These are phyloP conservation scores for Arbacia lixula DNA, from an alignment of 53 echinoderm and acorn worm genomes.

Conservation along the genomic window DNA sequence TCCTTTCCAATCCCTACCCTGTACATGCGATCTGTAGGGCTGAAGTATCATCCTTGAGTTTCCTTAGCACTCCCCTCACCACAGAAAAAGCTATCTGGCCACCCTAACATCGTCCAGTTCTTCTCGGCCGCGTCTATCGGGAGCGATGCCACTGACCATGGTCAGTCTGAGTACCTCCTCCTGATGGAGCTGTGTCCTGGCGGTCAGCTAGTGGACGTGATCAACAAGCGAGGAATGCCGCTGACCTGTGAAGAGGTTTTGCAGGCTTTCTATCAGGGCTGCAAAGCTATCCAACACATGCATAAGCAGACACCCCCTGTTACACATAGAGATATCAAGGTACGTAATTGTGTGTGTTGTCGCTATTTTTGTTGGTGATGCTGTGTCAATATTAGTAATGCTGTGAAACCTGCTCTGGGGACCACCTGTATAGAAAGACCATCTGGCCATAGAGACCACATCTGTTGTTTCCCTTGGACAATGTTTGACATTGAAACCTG, in stretches of 20 bases:
- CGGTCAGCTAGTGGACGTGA: constrained; percentile 81
- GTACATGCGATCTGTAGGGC: background rate
- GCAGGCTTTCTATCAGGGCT: constrained; percentile 89
- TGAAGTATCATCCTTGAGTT: background rate
- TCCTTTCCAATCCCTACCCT: too few species aligned
- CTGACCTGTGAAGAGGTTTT: constrained; percentile 92
- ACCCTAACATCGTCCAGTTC: constrained; percentile 94
- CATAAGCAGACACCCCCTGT: constrained; percentile 93
- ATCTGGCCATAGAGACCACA: too few species aligned
- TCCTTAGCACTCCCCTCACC: constrained; percentile 37
- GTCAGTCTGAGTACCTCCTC: constrained; percentile 89
- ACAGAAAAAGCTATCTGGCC: constrained; percentile 96
- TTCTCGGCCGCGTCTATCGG: constrained; percentile 89
- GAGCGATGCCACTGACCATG: constrained; percentile 90
- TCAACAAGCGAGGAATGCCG: constrained; percentile 56
- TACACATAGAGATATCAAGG: constrained; percentile 96
- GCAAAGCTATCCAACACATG: constrained; percentile 88
- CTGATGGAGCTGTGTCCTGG: constrained; percentile 94
- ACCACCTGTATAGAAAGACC: too few species aligned
- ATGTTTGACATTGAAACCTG: too few species aligned
- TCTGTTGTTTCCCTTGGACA: too few species aligned
- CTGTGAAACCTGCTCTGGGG: too few species aligned
- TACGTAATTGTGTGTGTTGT: too few species aligned
- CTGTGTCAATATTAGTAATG: too few species aligned
- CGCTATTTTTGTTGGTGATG: too few species aligned